Conservation (phyloP, 2,888 invertebrate genomes). For the Pherbina coryleti region DNA sequence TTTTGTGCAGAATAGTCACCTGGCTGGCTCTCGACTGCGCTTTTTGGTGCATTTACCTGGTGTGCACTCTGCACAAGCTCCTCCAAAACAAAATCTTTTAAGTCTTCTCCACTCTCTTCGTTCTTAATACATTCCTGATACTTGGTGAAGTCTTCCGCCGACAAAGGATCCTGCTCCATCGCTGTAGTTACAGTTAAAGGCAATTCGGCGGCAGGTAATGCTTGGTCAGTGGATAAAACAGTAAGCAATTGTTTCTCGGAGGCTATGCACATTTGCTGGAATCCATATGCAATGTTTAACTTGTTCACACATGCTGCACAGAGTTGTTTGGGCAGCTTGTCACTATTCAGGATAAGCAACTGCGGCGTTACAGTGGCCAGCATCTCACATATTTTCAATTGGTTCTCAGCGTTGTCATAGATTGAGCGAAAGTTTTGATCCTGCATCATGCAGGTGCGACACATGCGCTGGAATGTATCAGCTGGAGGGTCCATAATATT, state of each 20-base stretch:
- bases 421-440: conserved; percentile 33
- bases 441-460: conserved; percentile 48
- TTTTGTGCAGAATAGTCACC: background rate
- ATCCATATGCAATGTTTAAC: conserved; percentile 71
- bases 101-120: background rate
- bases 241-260: conserved; percentile 67
- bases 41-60: background rate
- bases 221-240: conserved; percentile 19
- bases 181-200: background rate
- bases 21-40: background rate
- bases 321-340: conserved; percentile 74
- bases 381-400: conserved; percentile 23
- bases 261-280: conserved; percentile 70
- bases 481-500: background rate
- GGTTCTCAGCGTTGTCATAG: conserved; percentile 2
- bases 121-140: background rate
- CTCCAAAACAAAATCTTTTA: background rate
- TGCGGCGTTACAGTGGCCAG: conserved; percentile 24
- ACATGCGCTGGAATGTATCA: conserved; percentile 35
- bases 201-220: background rate
- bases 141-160: conserved; percentile 1
- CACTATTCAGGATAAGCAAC: conserved; percentile 53
- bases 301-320: conserved; percentile 72
- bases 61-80: background rate
- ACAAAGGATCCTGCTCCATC: conserved; percentile 37